Base-by-base conservation (phyloP, 2,113 vertebrate species). In the Zosterops lateralis region DNA sequence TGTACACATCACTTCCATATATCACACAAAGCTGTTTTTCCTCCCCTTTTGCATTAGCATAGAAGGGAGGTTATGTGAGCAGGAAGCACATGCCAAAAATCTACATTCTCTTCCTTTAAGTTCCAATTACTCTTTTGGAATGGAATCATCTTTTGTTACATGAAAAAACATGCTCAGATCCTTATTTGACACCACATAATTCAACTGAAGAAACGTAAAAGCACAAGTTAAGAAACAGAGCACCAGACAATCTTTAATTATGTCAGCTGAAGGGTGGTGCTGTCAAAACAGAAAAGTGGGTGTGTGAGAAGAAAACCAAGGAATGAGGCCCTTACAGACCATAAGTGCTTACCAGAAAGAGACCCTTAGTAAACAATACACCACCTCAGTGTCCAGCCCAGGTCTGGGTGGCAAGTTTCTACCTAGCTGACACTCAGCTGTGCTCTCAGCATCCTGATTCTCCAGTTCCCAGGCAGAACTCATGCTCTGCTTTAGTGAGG, bases 401-500 rank as follows among this genome's bases (percentile, higher is more conserved):
- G 60, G 20, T 21, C 26, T 77, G 32, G 10, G 25, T 34, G 56
- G 47, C 44, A 73, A 58, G 10, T 54, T 77, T 61, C 67, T 32
- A 61, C 4, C 42, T 62, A 34, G 34, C 31, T 47, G 53, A 62
- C 47, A 15, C 36, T 56, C 24, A 67, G 44, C 26, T 13, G n/a
- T 36, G 57, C 57, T 71, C 54, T 26, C 34, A 72, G 47, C 15
- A 72, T 32, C 62, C 36, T 1, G 2, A 61, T 17, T 21, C 54
- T 75, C 34, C 29, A 47, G n/a, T 40, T 76, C 10, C 54, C 38
- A 57, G 31, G 57, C 51, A 81, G 73, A 91, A 38, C 34, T 71
- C 1, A 0, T 24, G 22, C 20, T 42, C 22, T 14, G 40, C 26
- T n/a, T 64, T 29, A 76, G 62, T 0, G 1, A 75, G 40, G 45